Base-by-base conservation (phyloP, 2,113 vertebrate species). In the Corythornis vintsioides region DNA sequence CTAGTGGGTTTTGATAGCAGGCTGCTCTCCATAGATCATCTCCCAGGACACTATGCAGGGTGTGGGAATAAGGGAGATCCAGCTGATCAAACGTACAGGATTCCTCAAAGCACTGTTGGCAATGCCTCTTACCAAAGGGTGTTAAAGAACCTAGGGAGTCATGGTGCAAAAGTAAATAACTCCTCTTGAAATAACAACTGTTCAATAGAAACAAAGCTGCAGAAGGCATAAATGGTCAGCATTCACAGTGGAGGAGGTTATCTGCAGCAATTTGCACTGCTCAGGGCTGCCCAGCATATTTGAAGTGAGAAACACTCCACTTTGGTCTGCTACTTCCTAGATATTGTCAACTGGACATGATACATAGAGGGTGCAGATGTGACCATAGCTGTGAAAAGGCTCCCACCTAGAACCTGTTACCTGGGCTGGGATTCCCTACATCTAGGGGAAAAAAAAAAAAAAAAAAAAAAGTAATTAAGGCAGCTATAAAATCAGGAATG, bases 81-180 rank as follows among this genome's bases (percentile, higher is more conserved):
- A 85, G 40, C 11, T 64, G 52, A 25, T 13, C 3, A 1, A 15
- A 33, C 1, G 0, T 16, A 18, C 1, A 10, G 10, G 52, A 75
- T 26, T 19, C 43, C 33, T 66, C 80, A 71, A 20, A 50, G 7
- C 1, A 2, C 47, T 53, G 25, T 11, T 50, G 33, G 67, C 45
- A 40, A 57, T 2, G 6, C 20, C 63, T 40, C 60, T 69, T 25
- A 53, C 38, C 56, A 33, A 79, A 55, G 26, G 16, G 10, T 31
- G 74, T 77, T 63, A 50, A 67, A 52, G 76, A 74, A 55, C 70
- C 52, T 14, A 8, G 59, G 35, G 15, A 64, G n/a, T n/a, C 2
- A 0, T 10, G 11, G 45, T 13, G 10, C 22, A 66, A 55, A 87
- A 87, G 38, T 18, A 47, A 85, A 40, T 40, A 91, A 38, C 19